A percentile compares a stretch with the other conserved stretches of the same genome.
These are phyloP conservation scores for Poeciliopsis occidentalis DNA, from an alignment of 2,113 vertebrate species.

Conservation along the genomic window DNA sequence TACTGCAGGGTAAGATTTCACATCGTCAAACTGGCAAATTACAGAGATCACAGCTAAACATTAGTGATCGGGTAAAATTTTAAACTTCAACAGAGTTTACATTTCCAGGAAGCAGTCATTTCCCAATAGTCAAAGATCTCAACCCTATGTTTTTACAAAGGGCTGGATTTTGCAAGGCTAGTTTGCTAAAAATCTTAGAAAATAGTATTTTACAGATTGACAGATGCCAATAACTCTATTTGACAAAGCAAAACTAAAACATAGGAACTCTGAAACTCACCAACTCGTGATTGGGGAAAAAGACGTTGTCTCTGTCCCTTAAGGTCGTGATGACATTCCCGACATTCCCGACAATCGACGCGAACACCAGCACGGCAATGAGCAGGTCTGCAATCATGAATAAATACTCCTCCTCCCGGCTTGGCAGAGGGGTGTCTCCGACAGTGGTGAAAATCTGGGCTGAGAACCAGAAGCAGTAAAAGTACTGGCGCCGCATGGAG, in stretches of 20 bases:
- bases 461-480: slow-evolving; percentile 94
- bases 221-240: background rate
- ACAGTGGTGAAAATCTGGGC: slow-evolving; percentile 88
- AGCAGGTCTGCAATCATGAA: slow-evolving; percentile 89
- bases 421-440: slow-evolving; percentile 83
- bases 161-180: no score
- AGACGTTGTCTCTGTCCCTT: slow-evolving; percentile 80
- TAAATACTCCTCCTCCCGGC: slow-evolving; percentile 84
- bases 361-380: slow-evolving; percentile 91
- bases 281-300: slow-evolving; percentile 86
- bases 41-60: no score
- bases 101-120: no score
- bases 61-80: no score
- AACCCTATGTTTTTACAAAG: no score
- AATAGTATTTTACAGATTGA: no score
- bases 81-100: no score
- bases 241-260: background rate
- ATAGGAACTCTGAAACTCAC: slow-evolving; percentile 56
- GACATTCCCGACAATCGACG: slow-evolving; percentile 89
- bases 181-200: no score
- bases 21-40: no score
- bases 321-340: slow-evolving; percentile 85
- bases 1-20: no score
- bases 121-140: no score
- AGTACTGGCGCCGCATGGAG: slow-evolving; percentile 83